Evolutionary conservation across 2,888 invertebrate genomes (phyloP), one percentile per base, ranked within the genome.

Genomic region (Melangyna quadrimaculata): DNA sequence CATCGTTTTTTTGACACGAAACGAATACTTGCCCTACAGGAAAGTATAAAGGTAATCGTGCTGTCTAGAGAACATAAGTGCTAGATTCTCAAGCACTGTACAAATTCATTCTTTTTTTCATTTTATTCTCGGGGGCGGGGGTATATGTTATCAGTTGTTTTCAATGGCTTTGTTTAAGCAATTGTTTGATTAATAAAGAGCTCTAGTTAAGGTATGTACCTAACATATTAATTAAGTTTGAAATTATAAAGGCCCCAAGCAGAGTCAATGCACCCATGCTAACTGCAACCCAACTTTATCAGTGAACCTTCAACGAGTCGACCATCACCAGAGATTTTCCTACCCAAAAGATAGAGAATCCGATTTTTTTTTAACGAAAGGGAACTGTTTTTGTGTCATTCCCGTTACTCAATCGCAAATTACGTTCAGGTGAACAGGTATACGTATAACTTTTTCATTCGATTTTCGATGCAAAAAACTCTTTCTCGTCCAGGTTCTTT

Each of bases 381-480:
- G 8, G 3, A 24, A n/a, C 35, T 75, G 59, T 51, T 67, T 77
- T 24, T 84, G 69, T 81, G 81, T 78, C 77, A 81, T 72, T 77
- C 63, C 57, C 69, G 86, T 86, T 81, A 80, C 81, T 81, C 86
- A 81, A 81, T 81, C 73, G 81, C 77, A 86, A 78, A 86, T 86
- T 81, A 86, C 77, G 73, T 86, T 61, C 81, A 78, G 81, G 77
- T 73, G 77, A 86, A 72, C 81, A 81, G 81, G 81, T 86, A 77
- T 81, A 86, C 80, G 81, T 81, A 78, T 86, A 86, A 86, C 86
- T 86, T 86, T 86, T 81, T 86, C 81, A 86, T 86, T 86, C 81
- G 81, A 86, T 86, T 86, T 86, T 81, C 81, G 77, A 86, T 81
- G 81, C 70, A 86, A 73, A 45, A 86, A 86, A 75, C 69, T 86